phyloP scores from a whole-genome alignment of 2,113 vertebrate species.

The Malaclemys terrapin region DNA sequence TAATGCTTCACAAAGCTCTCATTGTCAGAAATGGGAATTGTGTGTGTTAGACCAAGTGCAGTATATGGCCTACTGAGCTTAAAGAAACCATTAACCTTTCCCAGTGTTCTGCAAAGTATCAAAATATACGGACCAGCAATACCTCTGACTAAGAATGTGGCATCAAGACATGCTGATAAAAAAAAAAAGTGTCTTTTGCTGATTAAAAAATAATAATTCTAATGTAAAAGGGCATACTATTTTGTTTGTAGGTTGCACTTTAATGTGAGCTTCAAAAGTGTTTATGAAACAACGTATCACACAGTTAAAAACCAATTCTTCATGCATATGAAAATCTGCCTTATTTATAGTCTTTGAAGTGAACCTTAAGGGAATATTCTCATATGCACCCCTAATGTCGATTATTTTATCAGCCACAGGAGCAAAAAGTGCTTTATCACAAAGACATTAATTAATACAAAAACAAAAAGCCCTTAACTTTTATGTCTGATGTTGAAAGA shows the following conservation, averaged over 20 bases:
- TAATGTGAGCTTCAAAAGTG: slow-evolving; percentile 36
- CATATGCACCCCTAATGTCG: slow-evolving; percentile 12
- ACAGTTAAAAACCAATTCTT: slow-evolving; percentile 53
- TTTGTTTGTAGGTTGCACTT: slow-evolving; percentile 10
- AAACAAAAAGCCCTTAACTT: slow-evolving; percentile 64
- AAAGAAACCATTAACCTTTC: not conserved
- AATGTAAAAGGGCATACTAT: not conserved
- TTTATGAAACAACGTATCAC: slow-evolving; percentile 61
- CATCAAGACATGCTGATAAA: not conserved
- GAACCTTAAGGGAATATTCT: slow-evolving; percentile 42
- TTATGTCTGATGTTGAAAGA: slow-evolving; percentile 61
- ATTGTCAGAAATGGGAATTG: not conserved
- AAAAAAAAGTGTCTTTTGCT: not conserved
- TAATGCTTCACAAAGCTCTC: not conserved
- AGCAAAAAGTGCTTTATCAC: slow-evolving; percentile 59
- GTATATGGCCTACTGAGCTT: not conserved
- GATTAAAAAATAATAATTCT: slow-evolving; percentile 22
- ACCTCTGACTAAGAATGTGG: not conserved
- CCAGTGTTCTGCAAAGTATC: not conserved
- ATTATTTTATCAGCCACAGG: slow-evolving; percentile 61
- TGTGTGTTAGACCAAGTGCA: not conserved
- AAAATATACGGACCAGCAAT: not conserved
- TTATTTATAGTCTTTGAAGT: slow-evolving; percentile 66
- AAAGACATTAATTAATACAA: slow-evolving; percentile 65
- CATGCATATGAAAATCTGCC: slow-evolving; percentile 17